These are phyloP conservation scores for Leucosticte australis DNA, from an alignment of 2,113 vertebrate species.

Conservation along the genomic window DNA sequence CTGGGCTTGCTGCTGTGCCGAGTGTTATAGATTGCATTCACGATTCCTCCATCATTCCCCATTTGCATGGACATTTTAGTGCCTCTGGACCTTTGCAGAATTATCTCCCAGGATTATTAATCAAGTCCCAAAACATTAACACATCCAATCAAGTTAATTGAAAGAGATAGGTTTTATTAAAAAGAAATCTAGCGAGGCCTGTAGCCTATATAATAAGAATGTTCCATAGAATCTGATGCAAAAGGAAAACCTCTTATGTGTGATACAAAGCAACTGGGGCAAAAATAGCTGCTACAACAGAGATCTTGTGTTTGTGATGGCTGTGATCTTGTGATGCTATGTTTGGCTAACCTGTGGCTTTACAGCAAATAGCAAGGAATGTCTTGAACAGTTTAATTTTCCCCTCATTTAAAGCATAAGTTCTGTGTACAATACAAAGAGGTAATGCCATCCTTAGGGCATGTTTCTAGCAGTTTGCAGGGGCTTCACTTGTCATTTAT, in stretches of 20 bases:
- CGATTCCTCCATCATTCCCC: constrained; percentile 60
- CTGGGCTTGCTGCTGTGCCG: constrained; percentile 49
- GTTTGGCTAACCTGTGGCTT: constrained; percentile 7
- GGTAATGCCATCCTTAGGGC: not conserved
- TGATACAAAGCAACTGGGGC: not conserved
- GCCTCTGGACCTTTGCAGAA: constrained; percentile 63
- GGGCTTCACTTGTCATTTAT: not conserved
- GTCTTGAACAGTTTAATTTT: constrained; percentile 7
- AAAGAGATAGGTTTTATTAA: constrained; percentile 56
- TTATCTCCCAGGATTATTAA: constrained; percentile 60
- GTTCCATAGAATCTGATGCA: constrained; percentile 2
- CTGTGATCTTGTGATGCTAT: not conserved
- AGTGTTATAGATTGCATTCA: constrained; percentile 60
- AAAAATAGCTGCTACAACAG: not conserved
- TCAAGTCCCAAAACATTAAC: constrained; percentile 50
- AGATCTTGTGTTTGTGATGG: not conserved
- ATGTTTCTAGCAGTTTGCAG: not conserved
- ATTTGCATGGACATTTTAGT: constrained; percentile 65
- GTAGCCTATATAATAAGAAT: constrained; percentile 1
- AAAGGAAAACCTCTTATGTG: not conserved
- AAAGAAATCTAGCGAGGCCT: constrained; percentile 8
- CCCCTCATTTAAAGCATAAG: constrained; percentile 32
- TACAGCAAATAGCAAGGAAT: not conserved
- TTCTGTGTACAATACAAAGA: not conserved
- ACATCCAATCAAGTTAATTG: constrained; percentile 61